phyloP scores from a whole-genome alignment of 1,140 invertebrate genomes.

The Rhopalosiphum padi region DNA sequence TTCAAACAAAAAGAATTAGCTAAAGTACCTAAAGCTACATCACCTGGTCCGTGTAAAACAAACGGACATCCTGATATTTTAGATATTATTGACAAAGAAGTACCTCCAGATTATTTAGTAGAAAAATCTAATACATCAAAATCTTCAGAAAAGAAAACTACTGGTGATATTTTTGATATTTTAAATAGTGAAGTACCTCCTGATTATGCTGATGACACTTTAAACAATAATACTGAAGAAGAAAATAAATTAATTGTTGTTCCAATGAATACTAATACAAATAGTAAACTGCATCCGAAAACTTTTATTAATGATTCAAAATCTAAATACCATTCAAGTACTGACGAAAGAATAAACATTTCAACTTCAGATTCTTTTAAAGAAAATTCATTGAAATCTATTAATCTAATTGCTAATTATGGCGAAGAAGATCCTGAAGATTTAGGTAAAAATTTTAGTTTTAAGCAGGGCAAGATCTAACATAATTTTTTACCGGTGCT shows the following conservation, averaged over 20 bases:
- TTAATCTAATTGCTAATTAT: conserved; percentile 40
- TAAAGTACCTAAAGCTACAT: background rate
- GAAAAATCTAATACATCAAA: conserved; percentile 9
- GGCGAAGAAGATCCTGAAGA: conserved; percentile 11
- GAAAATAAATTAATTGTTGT: background rate
- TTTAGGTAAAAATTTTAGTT: background rate
- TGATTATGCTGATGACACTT: conserved; percentile 14
- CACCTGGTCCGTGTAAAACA: background rate
- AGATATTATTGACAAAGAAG: conserved; percentile 44
- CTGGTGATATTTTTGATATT: conserved; percentile 42
- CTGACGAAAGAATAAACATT: background rate
- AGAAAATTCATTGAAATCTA: conserved; percentile 14
- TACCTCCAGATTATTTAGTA: conserved; percentile 42
- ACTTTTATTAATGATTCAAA: background rate
- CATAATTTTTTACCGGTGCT: no score
- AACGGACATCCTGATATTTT: conserved; percentile 23
- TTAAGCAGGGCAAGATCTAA: no score
- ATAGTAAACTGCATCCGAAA: background rate
- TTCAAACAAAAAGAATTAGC: conserved; percentile 41
- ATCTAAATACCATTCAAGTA: background rate
- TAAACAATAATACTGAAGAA: conserved; percentile 28
- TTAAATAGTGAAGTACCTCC: conserved; percentile 51
- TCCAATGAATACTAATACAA: background rate
- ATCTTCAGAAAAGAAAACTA: conserved; percentile 9
- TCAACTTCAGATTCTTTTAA: background rate